Conservation (phyloP, 2,888 invertebrate genomes). For the Operophtera brumata region DNA sequence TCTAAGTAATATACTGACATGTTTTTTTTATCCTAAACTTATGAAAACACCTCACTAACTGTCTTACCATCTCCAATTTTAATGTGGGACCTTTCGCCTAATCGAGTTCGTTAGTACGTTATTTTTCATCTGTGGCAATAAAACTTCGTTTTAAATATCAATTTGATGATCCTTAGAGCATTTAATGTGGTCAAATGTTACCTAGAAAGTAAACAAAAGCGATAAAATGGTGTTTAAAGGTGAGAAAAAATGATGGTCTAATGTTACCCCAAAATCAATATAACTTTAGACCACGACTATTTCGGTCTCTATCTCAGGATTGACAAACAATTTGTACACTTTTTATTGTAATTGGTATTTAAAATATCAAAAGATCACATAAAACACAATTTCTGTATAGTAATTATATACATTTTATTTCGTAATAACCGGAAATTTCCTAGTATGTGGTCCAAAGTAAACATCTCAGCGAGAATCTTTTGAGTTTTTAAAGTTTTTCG, state of each 20-base stretch:
- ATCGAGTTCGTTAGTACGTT: slow-evolving; percentile 8
- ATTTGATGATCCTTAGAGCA: slow-evolving; percentile 4
- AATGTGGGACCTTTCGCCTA: slow-evolving; percentile 8
- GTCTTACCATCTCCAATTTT: slow-evolving; percentile 3
- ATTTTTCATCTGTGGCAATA: slow-evolving; percentile 14
- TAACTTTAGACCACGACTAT: slow-evolving; percentile 12
- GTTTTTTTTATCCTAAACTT: slow-evolving; percentile 5
- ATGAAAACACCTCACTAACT: neutral
- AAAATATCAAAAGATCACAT: neutral
- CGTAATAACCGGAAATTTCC: neutral
- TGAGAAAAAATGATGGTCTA: slow-evolving; percentile 10
- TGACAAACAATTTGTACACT: slow-evolving; percentile 1
- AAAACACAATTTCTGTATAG: neutral
- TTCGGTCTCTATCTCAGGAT: slow-evolving; percentile 12
- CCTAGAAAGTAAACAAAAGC: slow-evolving; percentile 3
- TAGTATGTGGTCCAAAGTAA: neutral
- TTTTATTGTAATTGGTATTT: neutral
- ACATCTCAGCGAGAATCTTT: too few species aligned
- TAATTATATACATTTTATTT: neutral
- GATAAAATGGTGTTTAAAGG: slow-evolving; percentile 11
- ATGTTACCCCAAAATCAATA: slow-evolving; percentile 16
- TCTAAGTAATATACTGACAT: slow-evolving; percentile 2
- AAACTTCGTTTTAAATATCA: slow-evolving; percentile 5
- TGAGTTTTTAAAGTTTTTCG: too few species aligned
- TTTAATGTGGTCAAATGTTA: slow-evolving; percentile 15